Evolutionary conservation across 2,797 vertebrate genomes (phyloP).

Genomic region (Chelidonichthys spinosus): DNA sequence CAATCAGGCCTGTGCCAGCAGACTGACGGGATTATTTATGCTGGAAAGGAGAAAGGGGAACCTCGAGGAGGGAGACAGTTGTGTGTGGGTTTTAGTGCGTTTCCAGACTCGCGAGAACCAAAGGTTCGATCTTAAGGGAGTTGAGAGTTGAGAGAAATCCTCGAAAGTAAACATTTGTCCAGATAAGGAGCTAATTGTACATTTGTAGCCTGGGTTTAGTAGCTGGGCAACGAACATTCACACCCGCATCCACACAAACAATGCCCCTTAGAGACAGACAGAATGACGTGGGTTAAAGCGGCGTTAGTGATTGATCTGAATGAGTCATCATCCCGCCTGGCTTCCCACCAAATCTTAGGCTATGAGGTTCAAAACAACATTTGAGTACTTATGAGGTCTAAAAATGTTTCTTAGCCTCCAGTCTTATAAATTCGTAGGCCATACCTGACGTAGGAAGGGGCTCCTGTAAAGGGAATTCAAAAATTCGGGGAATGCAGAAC

Average conservation of each 20-base stretch:
- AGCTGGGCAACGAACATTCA: neutral
- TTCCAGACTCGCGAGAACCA: constrained; percentile 54
- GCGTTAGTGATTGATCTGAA: constrained; percentile 2
- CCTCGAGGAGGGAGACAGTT: constrained; percentile 60
- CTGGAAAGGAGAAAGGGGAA: constrained; percentile 75
- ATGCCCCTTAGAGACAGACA: constrained; percentile 1
- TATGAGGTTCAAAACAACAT: neutral
- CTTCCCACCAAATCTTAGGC: neutral
- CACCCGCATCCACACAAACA: neutral
- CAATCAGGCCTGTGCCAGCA: constrained; percentile 82
- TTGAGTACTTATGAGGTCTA: neutral
- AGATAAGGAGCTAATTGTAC: constrained; percentile 25
- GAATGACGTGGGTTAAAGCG: neutral
- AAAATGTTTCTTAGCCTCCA: neutral
- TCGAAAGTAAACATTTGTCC: constrained; percentile 19
- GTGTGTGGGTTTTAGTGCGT: constrained; percentile 30
- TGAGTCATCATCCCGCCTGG: constrained; percentile 25
- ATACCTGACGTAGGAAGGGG: neutral
- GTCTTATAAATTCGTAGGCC: neutral
- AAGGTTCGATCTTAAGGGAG: constrained; percentile 22
- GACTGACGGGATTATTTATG: constrained; percentile 83
- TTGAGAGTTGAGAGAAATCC: constrained; percentile 15
- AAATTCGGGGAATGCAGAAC: constrained; percentile 7
- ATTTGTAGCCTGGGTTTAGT: constrained; percentile 12
- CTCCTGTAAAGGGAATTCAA: constrained; percentile 5